Evolutionary conservation across 2,113 vertebrate species (phyloP).

Genomic region (Oceanites oceanicus): DNA sequence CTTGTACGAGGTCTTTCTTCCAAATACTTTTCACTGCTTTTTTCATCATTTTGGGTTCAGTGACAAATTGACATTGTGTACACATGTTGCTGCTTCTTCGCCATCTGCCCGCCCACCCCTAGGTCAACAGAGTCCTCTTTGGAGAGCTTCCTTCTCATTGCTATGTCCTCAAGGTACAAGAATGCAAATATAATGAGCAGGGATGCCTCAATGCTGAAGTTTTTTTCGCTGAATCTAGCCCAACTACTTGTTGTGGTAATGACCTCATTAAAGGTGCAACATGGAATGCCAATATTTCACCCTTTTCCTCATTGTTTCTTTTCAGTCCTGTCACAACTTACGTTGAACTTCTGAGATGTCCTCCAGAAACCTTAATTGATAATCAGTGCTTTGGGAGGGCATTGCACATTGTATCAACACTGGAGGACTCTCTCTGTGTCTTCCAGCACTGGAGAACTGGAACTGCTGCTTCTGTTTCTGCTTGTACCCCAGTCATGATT

Average conservation of each 20-base stretch:
- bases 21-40: not conserved
- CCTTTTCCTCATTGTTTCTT: not conserved
- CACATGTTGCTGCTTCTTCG: not conserved
- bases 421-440: not conserved
- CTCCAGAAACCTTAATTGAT: not conserved
- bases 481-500: not conserved
- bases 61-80: not conserved
- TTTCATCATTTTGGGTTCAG: not conserved
- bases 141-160: not conserved
- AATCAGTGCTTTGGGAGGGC: not conserved
- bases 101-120: accelerated
- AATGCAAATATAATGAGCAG: not conserved
- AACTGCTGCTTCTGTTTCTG: not conserved
- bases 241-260: not conserved
- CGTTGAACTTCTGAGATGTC: not conserved
- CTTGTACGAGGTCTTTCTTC: not conserved
- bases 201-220: not conserved
- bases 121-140: not conserved
- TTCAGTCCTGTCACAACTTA: not conserved
- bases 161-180: not conserved
- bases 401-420: not conserved
- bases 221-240: not conserved
- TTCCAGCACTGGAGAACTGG: not conserved
- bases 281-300: not conserved
- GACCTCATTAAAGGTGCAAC: not conserved